These are phyloP conservation scores for Episyrphus balteatus DNA, from an alignment of 1,140 invertebrate genomes.

Conservation along the genomic window DNA sequence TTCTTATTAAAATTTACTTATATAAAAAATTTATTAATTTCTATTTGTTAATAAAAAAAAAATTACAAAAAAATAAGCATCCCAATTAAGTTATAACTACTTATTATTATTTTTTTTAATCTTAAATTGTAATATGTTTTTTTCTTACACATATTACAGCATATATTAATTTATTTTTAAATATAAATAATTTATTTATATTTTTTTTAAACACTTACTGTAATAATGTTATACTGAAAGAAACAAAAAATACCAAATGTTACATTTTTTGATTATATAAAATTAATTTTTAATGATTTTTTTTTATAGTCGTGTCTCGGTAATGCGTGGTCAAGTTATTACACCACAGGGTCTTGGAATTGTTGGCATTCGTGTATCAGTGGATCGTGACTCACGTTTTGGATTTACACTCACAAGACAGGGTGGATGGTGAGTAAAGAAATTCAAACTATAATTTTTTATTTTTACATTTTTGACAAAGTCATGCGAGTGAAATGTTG, in stretches of 20 bases:
- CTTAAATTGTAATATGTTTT: no score
- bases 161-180: neutral
- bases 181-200: neutral
- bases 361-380: slow-evolving; percentile 91
- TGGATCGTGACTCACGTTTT: slow-evolving; percentile 84
- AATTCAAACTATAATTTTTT: neutral
- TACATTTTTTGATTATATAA: neutral
- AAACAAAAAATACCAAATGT: neutral
- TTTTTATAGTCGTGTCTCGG: slow-evolving; percentile 80
- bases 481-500: no score
- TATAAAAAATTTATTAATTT: no score
- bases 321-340: slow-evolving; percentile 93
- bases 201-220: neutral
- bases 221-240: neutral
- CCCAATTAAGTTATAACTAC: no score
- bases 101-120: no score
- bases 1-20: no score
- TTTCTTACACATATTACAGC: no score
- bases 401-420: slow-evolving; percentile 91
- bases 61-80: no score
- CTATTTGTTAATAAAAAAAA: no score
- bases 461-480: no score
- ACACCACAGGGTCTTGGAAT: slow-evolving; percentile 87
- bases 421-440: slow-evolving; percentile 80
- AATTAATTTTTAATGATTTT: neutral